phyloP scores from a whole-genome alignment of 2,113 vertebrate species.

The Octodon degus region DNA sequence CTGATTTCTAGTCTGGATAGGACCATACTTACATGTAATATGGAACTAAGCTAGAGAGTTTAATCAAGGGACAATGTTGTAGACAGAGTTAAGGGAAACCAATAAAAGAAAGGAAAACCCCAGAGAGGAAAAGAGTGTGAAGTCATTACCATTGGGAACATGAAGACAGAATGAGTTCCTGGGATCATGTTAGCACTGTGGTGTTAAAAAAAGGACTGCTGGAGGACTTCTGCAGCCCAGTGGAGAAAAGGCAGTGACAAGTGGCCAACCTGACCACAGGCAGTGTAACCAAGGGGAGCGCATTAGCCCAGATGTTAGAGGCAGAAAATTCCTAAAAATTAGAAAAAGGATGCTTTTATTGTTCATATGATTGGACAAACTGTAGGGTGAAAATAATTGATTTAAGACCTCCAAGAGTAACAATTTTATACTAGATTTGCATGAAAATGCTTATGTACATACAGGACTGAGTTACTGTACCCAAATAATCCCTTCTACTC shows the following conservation, averaged over 20 bases:
- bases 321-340: background rate
- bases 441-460: background rate
- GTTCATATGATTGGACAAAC: background rate
- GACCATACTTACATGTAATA: background rate
- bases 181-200: background rate
- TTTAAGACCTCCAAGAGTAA: background rate
- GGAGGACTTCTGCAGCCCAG: too few relatives aligned
- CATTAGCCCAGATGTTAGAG: background rate
- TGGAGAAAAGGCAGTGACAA: background rate
- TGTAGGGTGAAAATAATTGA: background rate
- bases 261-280: background rate
- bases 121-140: background rate
- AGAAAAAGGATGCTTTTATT: background rate
- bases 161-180: background rate
- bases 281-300: background rate
- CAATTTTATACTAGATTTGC: slow-evolving; percentile 9
- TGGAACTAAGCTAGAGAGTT: background rate
- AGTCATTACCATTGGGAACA: too few relatives aligned
- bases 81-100: background rate
- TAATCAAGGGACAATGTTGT: background rate
- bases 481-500: background rate
- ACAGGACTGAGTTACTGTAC: background rate
- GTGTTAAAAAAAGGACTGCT: background rate
- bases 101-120: background rate
- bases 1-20: background rate